phyloP scores from a whole-genome alignment of 2,113 vertebrate species.

The Seriola aureovittata region DNA sequence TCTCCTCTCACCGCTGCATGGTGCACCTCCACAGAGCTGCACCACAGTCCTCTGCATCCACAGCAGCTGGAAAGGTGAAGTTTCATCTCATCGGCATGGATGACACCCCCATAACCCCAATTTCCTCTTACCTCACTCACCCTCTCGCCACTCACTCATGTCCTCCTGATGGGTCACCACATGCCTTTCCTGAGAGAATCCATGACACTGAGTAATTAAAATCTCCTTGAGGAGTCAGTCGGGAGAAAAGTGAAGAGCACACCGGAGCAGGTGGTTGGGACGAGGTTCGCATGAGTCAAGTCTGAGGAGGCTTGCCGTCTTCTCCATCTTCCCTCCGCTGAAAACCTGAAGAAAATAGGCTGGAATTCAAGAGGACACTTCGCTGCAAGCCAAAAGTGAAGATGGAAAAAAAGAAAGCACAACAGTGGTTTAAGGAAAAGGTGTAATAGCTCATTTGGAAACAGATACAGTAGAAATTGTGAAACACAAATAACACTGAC shows the following conservation, averaged over 20 bases:
- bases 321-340: slow-evolving; percentile 9
- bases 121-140: slow-evolving; percentile 7
- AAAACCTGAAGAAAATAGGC: neutral
- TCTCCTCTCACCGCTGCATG: neutral
- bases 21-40: neutral
- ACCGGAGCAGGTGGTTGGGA: slow-evolving; percentile 1
- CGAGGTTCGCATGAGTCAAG: slow-evolving; percentile 33
- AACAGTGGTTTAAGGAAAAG: slow-evolving; percentile 1
- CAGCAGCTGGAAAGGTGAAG: neutral
- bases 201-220: slow-evolving; percentile 74
- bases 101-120: slow-evolving; percentile 7
- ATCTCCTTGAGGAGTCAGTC: slow-evolving; percentile 43
- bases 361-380: neutral
- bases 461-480: slow-evolving; percentile 30
- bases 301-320: slow-evolving; percentile 29
- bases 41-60: neutral
- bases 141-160: slow-evolving; percentile 37
- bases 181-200: slow-evolving; percentile 48
- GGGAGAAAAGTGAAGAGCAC: slow-evolving; percentile 45
- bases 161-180: slow-evolving; percentile 34
- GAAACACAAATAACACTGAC: slow-evolving; percentile 36
- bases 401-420: too few relatives aligned
- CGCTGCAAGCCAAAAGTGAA: neutral
- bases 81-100: slow-evolving; percentile 5
- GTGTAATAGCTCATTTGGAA: slow-evolving; percentile 50